Base-by-base conservation (phyloP, 2,113 vertebrate species). In the Pycnonotus jocosus region DNA sequence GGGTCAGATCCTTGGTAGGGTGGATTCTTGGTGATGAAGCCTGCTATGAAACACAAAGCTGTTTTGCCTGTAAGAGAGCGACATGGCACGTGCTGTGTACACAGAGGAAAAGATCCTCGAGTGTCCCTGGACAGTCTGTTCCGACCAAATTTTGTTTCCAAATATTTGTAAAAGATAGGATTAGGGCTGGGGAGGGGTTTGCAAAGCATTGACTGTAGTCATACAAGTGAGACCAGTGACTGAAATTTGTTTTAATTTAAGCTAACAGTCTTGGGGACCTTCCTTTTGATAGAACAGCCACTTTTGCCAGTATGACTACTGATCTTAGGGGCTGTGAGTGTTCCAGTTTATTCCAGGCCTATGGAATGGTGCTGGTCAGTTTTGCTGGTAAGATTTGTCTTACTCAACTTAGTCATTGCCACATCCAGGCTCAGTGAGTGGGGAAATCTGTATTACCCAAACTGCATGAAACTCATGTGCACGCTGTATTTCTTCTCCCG, bases 161-260 rank as follows among this genome's bases (percentile, higher is more conserved):
- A 50, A 71, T 61, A 13, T 79, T 93, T 94, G 92, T 95, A 93
- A 94, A 9, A 42, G 92, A 90, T 28, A 87, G 83, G 83, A 88
- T 91, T 86, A 85, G 87, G 92, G 88, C 35, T 66, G 54, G 56
- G 85, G 81, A 94, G 85, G 90, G 81, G 45, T 70, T 92, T 78
- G 64, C 95, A 86, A 70, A 72, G 51, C 57, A 38, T 24, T 84
- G 61, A 21, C 65, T 64, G 45, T 86, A 84, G 76, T 93, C n/a
- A 33, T 25, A 85, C 93, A 80, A 69, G 62, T 70, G 83, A 96
- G 86, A 83, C 22, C n/a, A 79, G 88, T 92, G 94, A 90, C 94
- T 97, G 87, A 82, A 74, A 88, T 74, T 86, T 84, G 86, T 93
- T 94, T 92, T 93, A 94, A 92, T 70, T 84, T 88, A 85, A 92